A percentile compares a stretch with the other conserved stretches of the same genome.
Evolutionary conservation across 2,888 invertebrate genomes (phyloP).

Genomic region (Germaria angustata): DNA sequence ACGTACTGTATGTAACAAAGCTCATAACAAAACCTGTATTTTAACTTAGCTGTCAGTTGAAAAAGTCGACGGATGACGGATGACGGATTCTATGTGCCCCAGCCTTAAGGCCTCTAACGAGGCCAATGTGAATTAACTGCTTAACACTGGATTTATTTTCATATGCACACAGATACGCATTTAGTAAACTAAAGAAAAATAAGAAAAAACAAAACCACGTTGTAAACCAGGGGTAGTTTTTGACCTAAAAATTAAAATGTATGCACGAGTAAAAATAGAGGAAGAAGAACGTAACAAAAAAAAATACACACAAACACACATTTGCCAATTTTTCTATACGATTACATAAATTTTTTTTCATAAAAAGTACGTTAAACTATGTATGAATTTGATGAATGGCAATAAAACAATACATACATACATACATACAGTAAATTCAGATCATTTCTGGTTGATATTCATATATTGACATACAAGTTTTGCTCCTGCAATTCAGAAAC

Average conservation of each 20-base stretch:
- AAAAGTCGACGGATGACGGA: no score
- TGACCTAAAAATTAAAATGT: conserved; percentile 58
- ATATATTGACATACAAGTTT: conserved; percentile 24
- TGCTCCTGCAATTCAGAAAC: background rate
- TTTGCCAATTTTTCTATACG: conserved; percentile 6
- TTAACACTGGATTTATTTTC: background rate
- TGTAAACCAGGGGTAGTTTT: conserved; percentile 61
- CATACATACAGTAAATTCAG: conserved; percentile 10
- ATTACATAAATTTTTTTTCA: background rate
- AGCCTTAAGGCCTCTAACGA: background rate
- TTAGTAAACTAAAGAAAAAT: background rate
- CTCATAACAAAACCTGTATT: no score
- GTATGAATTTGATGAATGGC: conserved; percentile 45
- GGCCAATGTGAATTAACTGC: background rate
- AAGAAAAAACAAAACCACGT: background rate
- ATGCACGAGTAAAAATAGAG: background rate
- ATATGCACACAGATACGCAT: background rate
- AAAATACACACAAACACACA: conserved; percentile 6
- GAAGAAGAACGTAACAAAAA: conserved; percentile 7
- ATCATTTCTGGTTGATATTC: conserved; percentile 8
- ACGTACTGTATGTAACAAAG: no score
- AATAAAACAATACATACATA: conserved; percentile 25
- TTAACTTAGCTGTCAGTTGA: no score
- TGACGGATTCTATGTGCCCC: no score
- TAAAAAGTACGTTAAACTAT: conserved; percentile 43